Evolutionary conservation across 2,113 vertebrate species (phyloP).

Genomic region (Protomyctophum bolini): DNA sequence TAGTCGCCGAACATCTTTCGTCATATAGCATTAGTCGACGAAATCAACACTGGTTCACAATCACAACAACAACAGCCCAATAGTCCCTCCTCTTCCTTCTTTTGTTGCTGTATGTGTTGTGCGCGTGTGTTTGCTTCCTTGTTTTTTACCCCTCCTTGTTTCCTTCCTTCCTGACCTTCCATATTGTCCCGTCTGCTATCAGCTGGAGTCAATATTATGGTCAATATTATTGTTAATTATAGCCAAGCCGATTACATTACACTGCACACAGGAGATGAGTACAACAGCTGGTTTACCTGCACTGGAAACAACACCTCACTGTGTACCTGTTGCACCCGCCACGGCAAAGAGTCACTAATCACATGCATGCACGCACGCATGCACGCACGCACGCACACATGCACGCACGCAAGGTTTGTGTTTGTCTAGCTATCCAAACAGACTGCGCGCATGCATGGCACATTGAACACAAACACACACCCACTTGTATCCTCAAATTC

Average conservation of each 20-base stretch:
- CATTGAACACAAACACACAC: constrained; percentile 46
- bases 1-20: too few relatives aligned
- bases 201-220: too few relatives aligned
- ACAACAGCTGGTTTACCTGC: background rate
- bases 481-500: constrained; percentile 30
- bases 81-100: background rate
- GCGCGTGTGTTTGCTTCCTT: background rate
- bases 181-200: too few relatives aligned
- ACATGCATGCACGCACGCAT: background rate
- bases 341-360: too few relatives aligned
- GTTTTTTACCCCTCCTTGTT: background rate
- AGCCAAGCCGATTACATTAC: too few relatives aligned
- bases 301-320: background rate
- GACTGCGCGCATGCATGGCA: constrained; percentile 36
- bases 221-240: too few relatives aligned
- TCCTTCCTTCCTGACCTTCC: background rate
- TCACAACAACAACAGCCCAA: constrained; percentile 16
- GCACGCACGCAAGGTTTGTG: constrained; percentile 48
- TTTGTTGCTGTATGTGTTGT: too few relatives aligned
- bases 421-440: constrained; percentile 69
- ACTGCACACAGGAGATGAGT: too few relatives aligned
- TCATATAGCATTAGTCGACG: too few relatives aligned
- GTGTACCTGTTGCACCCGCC: too few relatives aligned
- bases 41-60: constrained; percentile 24
- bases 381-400: background rate